Conservation (phyloP, 2,797 vertebrate genomes). For the Sebastes nivosus region DNA sequence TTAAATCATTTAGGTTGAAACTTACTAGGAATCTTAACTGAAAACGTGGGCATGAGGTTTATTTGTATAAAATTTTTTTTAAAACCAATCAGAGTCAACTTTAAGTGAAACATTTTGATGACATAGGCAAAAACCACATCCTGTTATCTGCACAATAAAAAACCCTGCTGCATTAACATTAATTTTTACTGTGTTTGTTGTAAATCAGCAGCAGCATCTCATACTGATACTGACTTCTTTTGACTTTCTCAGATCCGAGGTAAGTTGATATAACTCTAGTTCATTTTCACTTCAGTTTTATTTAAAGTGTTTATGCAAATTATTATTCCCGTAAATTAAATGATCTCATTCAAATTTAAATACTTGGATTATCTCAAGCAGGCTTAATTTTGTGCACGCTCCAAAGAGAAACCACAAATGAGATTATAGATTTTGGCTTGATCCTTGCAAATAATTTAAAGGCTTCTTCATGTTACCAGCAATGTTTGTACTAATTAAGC, state of each 20-base stretch:
- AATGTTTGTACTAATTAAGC: background rate
- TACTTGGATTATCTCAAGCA: background rate
- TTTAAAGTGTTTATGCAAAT: background rate
- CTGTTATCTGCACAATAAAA: slow-evolving; percentile 1
- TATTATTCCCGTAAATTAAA: background rate
- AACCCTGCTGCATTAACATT: background rate
- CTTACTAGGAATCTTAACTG: background rate
- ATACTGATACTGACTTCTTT: background rate
- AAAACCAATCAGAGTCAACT: background rate
- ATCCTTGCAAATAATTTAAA: background rate
- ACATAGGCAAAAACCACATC: background rate
- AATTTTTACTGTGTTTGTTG: background rate
- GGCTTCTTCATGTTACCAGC: background rate
- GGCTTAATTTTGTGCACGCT: background rate
- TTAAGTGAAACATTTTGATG: background rate
- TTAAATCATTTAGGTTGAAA: background rate
- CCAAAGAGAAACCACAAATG: background rate
- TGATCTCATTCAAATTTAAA: background rate
- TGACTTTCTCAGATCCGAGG: background rate
- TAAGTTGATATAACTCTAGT: slow-evolving; percentile 1
- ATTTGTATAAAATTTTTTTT: background rate
- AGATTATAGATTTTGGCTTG: background rate
- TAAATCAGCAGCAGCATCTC: background rate
- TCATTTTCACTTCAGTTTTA: background rate
- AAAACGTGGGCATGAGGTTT: background rate